These are phyloP conservation scores for Oryzias javanicus DNA, from an alignment of 2,113 vertebrate species.

Conservation along the genomic window DNA sequence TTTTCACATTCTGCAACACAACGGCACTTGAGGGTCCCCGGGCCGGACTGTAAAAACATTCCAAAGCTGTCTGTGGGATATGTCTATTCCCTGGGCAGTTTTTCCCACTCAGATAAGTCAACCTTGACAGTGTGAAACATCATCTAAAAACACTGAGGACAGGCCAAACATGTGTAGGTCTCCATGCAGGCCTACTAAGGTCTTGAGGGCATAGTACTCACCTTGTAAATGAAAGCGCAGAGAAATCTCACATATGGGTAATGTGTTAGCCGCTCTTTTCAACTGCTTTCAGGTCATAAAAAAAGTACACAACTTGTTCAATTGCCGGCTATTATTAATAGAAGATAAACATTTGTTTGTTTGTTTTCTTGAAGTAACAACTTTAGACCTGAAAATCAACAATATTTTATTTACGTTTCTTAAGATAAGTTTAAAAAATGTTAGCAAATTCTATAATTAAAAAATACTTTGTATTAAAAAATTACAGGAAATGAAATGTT, in stretches of 20 bases:
- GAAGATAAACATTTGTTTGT: too few species aligned
- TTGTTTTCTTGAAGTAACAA: too few species aligned
- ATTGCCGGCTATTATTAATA: too few species aligned
- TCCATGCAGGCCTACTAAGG: slow-evolving; percentile 45
- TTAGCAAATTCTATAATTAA: too few species aligned
- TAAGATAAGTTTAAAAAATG: too few species aligned
- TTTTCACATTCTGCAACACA: slow-evolving; percentile 28
- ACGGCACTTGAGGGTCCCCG: slow-evolving; percentile 30
- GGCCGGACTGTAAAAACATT: slow-evolving; percentile 67
- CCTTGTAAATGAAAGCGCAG: slow-evolving; percentile 58
- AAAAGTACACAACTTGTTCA: too few species aligned
- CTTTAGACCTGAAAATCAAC: too few species aligned
- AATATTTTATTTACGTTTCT: too few species aligned
- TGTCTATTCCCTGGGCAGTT: slow-evolving; percentile 59
- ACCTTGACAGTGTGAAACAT: slow-evolving; percentile 70
- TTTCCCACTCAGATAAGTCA: slow-evolving; percentile 65
- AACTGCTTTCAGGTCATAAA: not conserved
- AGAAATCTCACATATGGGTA: slow-evolving; percentile 23
- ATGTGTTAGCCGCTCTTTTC: slow-evolving; percentile 12
- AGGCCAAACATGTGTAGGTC: slow-evolving; percentile 66
- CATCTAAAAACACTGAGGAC: slow-evolving; percentile 59
- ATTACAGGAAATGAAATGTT: too few species aligned
- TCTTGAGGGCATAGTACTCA: slow-evolving; percentile 53
- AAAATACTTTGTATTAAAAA: too few species aligned
- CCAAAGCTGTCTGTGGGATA: slow-evolving; percentile 55